Conservation (phyloP, 2,797 vertebrate species). For the Limosa lapponica region DNA sequence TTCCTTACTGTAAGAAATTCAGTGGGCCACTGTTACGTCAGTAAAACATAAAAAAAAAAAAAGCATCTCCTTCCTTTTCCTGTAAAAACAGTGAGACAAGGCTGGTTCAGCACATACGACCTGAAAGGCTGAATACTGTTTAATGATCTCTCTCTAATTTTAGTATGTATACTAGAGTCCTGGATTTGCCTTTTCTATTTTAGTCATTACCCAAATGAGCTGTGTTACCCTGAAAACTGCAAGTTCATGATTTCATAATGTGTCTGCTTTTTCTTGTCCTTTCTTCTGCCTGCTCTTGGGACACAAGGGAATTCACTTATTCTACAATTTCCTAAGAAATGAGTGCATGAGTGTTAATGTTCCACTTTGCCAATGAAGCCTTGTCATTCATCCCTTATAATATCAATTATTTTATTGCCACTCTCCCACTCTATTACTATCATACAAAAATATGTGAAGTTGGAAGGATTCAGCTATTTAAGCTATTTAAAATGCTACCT, state of each 20-base stretch:
- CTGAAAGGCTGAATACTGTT: background rate
- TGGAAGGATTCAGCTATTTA: background rate
- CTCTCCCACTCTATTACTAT: background rate
- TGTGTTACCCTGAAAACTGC: background rate
- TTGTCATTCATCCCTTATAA: background rate
- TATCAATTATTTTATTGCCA: background rate
- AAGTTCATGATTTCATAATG: background rate
- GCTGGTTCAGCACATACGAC: background rate
- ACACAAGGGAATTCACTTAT: background rate
- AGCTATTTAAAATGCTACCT: background rate
- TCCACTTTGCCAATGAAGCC: background rate
- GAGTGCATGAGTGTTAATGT: background rate
- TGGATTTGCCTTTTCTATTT: background rate
- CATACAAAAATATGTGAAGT: background rate
- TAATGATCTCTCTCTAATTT: background rate
- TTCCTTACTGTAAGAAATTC: background rate
- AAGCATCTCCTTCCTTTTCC: background rate
- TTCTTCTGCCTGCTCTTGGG: background rate
- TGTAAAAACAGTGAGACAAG: background rate
- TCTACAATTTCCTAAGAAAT: background rate
- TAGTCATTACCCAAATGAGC: background rate
- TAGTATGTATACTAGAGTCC: background rate
- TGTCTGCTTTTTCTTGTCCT: background rate
- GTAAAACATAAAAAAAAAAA: background rate
- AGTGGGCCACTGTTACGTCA: background rate